Conservation (phyloP, 2,888 invertebrate genomes). For the Alcis repandata region DNA sequence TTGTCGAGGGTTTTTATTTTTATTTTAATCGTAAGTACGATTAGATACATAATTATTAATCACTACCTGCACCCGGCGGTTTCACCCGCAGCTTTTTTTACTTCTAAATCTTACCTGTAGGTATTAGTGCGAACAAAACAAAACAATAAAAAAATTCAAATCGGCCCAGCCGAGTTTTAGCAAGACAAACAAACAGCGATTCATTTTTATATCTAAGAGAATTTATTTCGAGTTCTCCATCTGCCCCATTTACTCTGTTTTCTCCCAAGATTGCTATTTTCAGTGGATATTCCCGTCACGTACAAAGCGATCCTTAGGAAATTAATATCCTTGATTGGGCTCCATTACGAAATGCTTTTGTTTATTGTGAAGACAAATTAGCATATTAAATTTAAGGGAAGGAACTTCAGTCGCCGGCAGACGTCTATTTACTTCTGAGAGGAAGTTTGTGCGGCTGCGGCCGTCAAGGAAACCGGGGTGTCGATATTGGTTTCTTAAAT, state of each 20-base stretch:
- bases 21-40: no score
- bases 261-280: slow-evolving; percentile 9
- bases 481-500: no score
- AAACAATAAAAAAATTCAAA: no score
- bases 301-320: slow-evolving; percentile 47
- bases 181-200: not conserved
- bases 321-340: slow-evolving; percentile 51
- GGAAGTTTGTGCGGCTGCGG: no score
- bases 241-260: not conserved
- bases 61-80: no score
- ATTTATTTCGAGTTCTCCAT: not conserved
- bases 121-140: no score
- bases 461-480: no score
- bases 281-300: slow-evolving; percentile 44
- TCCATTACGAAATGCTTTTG: slow-evolving; percentile 44
- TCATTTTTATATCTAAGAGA: not conserved
- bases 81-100: no score
- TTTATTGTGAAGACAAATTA: slow-evolving; percentile 37
- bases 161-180: no score
- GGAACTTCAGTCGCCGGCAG: not conserved
- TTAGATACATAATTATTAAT: no score
- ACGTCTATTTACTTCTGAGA: not conserved
- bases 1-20: no score
- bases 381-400: not conserved
- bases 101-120: no score